Evolutionary conservation across 1,140 invertebrate genomes (phyloP), one percentile per base, ranked within the genome.

Genomic region (Vollenhovia emeryi): DNA sequence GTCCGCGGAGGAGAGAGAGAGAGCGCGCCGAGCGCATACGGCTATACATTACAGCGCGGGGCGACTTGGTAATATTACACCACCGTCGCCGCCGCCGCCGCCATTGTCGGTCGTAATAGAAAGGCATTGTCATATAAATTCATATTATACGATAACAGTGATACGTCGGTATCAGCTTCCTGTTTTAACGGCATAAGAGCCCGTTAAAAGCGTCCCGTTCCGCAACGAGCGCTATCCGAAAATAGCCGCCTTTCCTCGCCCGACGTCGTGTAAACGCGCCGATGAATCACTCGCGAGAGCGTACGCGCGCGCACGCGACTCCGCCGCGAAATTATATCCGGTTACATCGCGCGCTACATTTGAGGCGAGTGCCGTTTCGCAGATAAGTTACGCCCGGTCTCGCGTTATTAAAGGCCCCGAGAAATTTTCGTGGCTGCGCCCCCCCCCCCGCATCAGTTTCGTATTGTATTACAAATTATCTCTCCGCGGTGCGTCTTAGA

Each of bases 81-180:
- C 30, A 64, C 57, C 71, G 52, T 27, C 57, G n/a, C n/a, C 27
- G n/a, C 57, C 36, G 24, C 24, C 24, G 33, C 57, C 30, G n/a
- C 64, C 36, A 71, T 68, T 48, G 76, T 48, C 15, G 66, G 24
- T n/a, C 66, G 33, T 82, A 82, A 82, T 82, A 82, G 78, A 82
- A 82, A 82, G 78, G 78, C 27, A 82, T 82, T 71, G 78, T 82
- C 78, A 33, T 45, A 82, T 73, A 82, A 82, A 82, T 82, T 82
- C 66, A 69, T 57, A 82, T 82, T 82, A 82, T 36, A 50, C 78
- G 78, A 82, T 82, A 82, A 82, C 64, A 36, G 24, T 82, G 50
- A 80, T 80, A 57, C 50, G 62, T 21, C 13, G 50, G 66, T 82
- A 82, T 73, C 66, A 73, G 78, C 66, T 73, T 82, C 50, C 78